These are phyloP conservation scores for Gobiocypris rarus DNA, from an alignment of 2,113 vertebrate species.

Conservation along the genomic window DNA sequence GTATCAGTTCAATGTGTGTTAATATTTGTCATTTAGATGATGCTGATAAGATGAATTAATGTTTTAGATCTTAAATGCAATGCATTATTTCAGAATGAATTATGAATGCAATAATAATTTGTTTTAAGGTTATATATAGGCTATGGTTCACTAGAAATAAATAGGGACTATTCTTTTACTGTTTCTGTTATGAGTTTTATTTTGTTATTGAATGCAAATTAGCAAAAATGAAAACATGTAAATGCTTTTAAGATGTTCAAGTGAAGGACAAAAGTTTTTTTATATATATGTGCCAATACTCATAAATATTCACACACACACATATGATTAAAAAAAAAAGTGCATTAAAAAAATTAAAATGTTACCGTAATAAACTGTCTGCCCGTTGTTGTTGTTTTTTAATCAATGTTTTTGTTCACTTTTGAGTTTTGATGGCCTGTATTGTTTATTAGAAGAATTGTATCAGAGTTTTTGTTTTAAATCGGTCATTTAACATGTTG, in stretches of 20 bases:
- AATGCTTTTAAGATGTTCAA: not conserved
- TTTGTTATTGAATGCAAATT: not conserved
- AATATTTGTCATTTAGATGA: not conserved
- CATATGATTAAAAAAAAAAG: not conserved
- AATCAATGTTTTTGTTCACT: not conserved
- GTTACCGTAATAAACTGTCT: not conserved
- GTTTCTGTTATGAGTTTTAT: not conserved
- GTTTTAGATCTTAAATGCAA: not conserved
- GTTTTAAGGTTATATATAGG: not conserved
- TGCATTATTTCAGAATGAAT: not conserved
- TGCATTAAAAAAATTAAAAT: not conserved
- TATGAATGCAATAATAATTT: not conserved
- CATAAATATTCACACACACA: not conserved
- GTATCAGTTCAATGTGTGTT: not conserved
- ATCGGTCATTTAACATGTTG: constrained; percentile 9
- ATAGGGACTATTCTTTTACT: not conserved
- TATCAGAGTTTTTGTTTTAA: not conserved
- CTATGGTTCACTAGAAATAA: not conserved
- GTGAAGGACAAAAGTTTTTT: not conserved
- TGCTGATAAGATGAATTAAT: not conserved
- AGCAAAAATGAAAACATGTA: not conserved
- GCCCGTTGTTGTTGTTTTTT: not conserved
- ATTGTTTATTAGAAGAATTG: not conserved
- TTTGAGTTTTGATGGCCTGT: not conserved
- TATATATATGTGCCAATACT: not conserved